Evolutionary conservation across 1,140 invertebrate genomes (phyloP).

Genomic region (Aphis gossypii): DNA sequence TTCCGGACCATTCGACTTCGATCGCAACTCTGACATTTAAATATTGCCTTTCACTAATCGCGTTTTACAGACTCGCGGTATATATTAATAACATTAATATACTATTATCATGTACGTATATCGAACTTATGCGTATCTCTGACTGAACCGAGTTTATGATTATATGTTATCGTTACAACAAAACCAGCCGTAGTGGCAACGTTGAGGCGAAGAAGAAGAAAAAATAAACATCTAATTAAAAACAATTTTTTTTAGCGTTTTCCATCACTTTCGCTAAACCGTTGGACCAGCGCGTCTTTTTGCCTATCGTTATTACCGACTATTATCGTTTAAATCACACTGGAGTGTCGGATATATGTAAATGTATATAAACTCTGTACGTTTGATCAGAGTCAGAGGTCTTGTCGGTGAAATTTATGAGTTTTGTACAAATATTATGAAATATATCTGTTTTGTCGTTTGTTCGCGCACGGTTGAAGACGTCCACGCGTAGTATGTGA

Average conservation of each 20-base stretch:
- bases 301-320: background rate
- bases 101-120: background rate
- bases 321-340: background rate
- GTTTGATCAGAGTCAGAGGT: background rate
- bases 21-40: conserved; percentile 23
- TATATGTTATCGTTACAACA: background rate
- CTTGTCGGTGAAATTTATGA: background rate
- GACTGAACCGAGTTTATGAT: background rate
- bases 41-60: conserved; percentile 53
- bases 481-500: background rate
- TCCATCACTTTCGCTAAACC: conserved; percentile 10
- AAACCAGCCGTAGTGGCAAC: background rate
- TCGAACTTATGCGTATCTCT: too few relatives aligned
- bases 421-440: background rate
- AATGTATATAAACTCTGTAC: background rate
- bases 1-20: conserved; percentile 27
- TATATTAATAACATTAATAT: background rate
- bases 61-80: background rate
- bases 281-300: background rate
- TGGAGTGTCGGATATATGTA: background rate
- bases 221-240: conserved; percentile 21
- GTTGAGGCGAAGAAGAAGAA: background rate
- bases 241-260: background rate
- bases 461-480: background rate
- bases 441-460: background rate